A percentile compares a stretch with the other conserved stretches of the same genome.
These are phyloP conservation scores for Hypothenemus hampei DNA, from an alignment of 1,140 invertebrate genomes.

Conservation along the genomic window DNA sequence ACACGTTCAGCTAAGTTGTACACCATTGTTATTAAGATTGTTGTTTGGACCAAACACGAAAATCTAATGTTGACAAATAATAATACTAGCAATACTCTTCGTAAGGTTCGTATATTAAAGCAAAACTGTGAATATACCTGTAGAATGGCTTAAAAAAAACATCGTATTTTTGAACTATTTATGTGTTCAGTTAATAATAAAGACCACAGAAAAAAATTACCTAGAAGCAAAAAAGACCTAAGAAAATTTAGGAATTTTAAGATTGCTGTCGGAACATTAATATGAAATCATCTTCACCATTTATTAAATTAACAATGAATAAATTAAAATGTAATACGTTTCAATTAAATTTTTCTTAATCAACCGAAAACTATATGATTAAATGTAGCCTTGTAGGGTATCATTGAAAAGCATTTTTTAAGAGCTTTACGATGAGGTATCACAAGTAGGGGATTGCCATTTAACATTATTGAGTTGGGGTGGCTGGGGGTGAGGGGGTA, in stretches of 20 bases:
- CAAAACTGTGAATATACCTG: neutral
- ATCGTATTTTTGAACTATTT: neutral
- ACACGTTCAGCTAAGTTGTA: conserved; percentile 16
- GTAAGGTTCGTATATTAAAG: neutral
- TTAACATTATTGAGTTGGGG: too few species aligned
- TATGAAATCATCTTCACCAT: neutral
- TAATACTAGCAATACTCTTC: neutral
- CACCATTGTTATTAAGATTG: neutral
- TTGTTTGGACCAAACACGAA: neutral
- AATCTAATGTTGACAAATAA: neutral
- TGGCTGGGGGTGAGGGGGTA: too few species aligned
- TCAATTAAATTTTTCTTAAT: neutral
- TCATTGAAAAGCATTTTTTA: neutral
- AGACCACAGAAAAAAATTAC: neutral
- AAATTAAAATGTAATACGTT: neutral
- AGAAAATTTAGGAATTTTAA: too few species aligned
- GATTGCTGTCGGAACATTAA: neutral
- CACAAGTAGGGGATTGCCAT: too few species aligned
- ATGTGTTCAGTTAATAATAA: neutral
- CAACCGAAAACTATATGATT: neutral
- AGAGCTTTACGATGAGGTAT: neutral
- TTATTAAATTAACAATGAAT: conserved; percentile 1
- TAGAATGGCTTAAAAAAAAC: neutral
- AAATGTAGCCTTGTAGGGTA: neutral
- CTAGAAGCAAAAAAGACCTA: too few species aligned